Base-by-base conservation (phyloP, 2,113 vertebrate genomes). In the Myotis lucifugus region DNA sequence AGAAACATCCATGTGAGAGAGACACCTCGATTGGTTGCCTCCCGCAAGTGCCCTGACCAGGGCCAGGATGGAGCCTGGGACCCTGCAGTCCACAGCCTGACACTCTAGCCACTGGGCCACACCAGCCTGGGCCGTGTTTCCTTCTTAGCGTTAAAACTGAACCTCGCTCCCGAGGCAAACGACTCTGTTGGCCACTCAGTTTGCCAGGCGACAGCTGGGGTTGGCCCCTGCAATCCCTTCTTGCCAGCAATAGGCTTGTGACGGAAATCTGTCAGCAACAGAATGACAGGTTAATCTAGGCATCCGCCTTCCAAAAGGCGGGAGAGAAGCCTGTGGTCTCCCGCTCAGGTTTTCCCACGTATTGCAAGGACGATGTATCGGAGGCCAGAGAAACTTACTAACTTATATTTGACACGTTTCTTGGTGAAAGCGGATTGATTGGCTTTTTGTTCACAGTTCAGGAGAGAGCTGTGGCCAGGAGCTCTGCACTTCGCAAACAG, bases 211-310 rank as follows among this genome's bases (percentile, higher is more conserved):
- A 52, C 0, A 19, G 90, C 82, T 3, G 6, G 37, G 19, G 50
- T 61, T 85, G 87, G 37, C 11, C 40, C 29, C 64, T 79, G 59
- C 64, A 17, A 85, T 42, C 73, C 25, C 46, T 94, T 86, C 73
- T 66, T 32, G n/a, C 34, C 37, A 29, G 70, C 8, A 0, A 74
- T 70, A 50, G 25, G 69, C 34, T 42, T 89, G 46, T 79, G 79
- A 90, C 86, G 79, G 59, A 93, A 91, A 94, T 84, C 94, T 96
- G 90, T 93, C 90, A 90, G 90, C 15, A 86, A 83, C 92, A 85
- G 40, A 83, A 85, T 67, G 76, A 81, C 14, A 29, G 69, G 70
- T 27, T 69, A 67, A 86, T 91, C 40, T 19, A 86, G 92, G 79
- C 73, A 59, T 19, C 64, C 69, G 8, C 83, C 54, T 61, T 79